Conservation (phyloP, 2,113 vertebrate species). For the Seriola rivoliana region DNA sequence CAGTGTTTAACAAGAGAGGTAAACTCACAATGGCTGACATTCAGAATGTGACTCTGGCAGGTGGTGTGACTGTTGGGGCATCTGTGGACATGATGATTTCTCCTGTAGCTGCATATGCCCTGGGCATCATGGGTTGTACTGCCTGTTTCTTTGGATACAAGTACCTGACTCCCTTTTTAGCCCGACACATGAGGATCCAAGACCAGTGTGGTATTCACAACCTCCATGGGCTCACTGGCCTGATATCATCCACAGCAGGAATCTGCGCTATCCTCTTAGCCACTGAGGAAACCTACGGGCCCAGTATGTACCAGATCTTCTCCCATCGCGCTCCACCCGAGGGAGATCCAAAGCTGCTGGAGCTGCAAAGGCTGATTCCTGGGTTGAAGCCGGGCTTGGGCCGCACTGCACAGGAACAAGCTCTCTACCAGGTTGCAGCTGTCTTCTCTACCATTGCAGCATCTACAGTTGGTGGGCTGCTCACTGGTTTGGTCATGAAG, state of each 20-base stretch:
- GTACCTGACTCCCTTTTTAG: constrained; percentile 85
- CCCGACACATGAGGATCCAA: constrained; percentile 72
- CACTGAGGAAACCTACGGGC: constrained; percentile 69
- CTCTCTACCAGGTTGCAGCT: constrained; percentile 78
- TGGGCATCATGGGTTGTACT: constrained; percentile 84
- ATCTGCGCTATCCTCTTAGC: constrained; percentile 79
- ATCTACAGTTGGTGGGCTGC: constrained; percentile 70
- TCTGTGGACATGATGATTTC: constrained; percentile 87
- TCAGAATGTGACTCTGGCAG: constrained; percentile 89
- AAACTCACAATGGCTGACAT: constrained; percentile 86
- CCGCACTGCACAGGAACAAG: constrained; percentile 62
- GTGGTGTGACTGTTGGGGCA: constrained; percentile 85
- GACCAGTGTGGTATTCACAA: constrained; percentile 92
- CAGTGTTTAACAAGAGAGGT: constrained; percentile 82
- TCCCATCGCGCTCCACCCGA: constrained; percentile 50
- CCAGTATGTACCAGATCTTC: constrained; percentile 76
- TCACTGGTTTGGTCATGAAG: constrained; percentile 78
- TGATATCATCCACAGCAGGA: constrained; percentile 83
- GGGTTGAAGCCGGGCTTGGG: constrained; percentile 74
- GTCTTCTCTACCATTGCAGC: constrained; percentile 64
- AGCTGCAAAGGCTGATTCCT: constrained; percentile 72
- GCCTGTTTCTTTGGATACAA: constrained; percentile 85
- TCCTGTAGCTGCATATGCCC: constrained; percentile 77
- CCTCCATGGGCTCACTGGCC: constrained; percentile 87
- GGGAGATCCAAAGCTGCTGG: constrained; percentile 59